Conservation (phyloP, 1,140 invertebrate species). For the Rhopalosiphum maidis region DNA sequence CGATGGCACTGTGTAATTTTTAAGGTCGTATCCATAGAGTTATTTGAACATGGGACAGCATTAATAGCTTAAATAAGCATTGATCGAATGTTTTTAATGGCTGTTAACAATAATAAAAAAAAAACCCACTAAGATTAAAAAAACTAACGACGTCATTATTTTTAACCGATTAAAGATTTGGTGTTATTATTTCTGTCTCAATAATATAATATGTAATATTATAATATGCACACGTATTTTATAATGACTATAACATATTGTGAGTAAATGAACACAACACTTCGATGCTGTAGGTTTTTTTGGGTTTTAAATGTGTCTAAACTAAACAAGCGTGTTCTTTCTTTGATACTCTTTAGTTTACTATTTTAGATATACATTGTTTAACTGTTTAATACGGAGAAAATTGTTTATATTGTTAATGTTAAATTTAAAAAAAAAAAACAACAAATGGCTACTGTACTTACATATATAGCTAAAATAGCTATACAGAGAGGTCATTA, state of each 20-base stretch:
- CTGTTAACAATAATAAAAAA: not conserved
- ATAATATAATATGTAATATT: not conserved
- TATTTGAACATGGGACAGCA: constrained; percentile 12
- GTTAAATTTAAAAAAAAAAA: not conserved
- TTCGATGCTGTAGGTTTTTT: not conserved
- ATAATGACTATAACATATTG: not conserved
- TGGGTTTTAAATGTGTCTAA: not conserved
- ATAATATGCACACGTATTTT: not conserved
- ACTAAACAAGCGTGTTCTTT: not conserved
- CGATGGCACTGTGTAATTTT: constrained; percentile 34
- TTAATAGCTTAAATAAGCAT: constrained; percentile 46
- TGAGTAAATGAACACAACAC: not conserved
- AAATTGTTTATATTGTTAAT: constrained; percentile 1
- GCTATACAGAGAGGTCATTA: not conserved
- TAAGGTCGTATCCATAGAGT: constrained; percentile 55
- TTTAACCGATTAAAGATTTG: constrained; percentile 3
- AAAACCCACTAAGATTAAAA: constrained; percentile 45
- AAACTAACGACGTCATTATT: constrained; percentile 49
- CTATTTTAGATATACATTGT: not conserved
- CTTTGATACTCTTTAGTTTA: not conserved
- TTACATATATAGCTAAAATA: not conserved
- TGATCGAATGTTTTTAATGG: not conserved
- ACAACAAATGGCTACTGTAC: not conserved
- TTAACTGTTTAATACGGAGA: not conserved
- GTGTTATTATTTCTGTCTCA: not conserved